Evolutionary conservation across 2,113 vertebrate genomes (phyloP), one percentile per base, ranked within the genome.

Genomic region (Emydocephalus ijimae): DNA sequence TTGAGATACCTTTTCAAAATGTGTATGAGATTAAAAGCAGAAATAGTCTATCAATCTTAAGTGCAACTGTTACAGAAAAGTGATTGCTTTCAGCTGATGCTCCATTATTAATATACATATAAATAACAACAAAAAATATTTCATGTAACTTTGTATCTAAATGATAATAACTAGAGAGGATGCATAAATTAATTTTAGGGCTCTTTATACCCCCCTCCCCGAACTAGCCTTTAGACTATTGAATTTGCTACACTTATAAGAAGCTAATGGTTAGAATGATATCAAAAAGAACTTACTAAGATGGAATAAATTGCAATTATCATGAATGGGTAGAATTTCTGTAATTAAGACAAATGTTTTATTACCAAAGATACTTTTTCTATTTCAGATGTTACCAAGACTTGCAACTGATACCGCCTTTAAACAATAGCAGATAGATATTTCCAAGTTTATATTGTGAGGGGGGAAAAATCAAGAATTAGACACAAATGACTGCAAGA

Each of bases 21-120:
- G 94, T 57, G 94, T 85, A 87, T 0, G 6, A 12, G 91, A 55
- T 12, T 74, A 89, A 95, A 93, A 94, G 69, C 55, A 88, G 3
- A 0, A 14, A 21, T 0, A 0, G 86, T 90, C 92, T 87, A 54
- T 21, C 15, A 18, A 45, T 48, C 85, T 86, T 8, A 45, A 86
- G 0, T 23, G 90, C 6, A 5, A 11, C 54, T 0, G 0, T 52
- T 93, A 64, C 89, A 43, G 52, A 93, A 94, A 56, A 45, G 88
- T n/a, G 3, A 3, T 29, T 2, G 48, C 23, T 0, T 0, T 64
- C 14, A 92, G 48, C 7, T 15, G 24, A 14, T 91, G 54, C 9
- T 57, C 39, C 74, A 91, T 86, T 21, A 86, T 43, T 56, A 43
- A 26, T 10, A 54, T 20, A 6, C 24, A 57, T 74, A 74, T 57